Evolutionary conservation across 2,797 vertebrate genomes (phyloP).

Genomic region (Gallirallus australis): DNA sequence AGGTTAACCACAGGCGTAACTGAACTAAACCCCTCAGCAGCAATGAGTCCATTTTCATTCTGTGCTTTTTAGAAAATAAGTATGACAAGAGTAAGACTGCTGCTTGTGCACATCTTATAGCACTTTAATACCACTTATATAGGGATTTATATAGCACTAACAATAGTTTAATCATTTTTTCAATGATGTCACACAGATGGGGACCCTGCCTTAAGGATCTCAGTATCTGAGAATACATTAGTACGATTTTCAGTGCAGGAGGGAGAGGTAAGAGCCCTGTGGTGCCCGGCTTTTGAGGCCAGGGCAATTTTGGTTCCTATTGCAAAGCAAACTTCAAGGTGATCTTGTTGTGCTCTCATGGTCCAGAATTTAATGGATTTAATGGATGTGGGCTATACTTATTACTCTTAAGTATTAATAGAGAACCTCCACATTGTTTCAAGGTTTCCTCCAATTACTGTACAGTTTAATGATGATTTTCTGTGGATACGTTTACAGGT

Average conservation of each 20-base stretch:
- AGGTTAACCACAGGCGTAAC: constrained; percentile 5
- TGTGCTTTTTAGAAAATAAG: background rate
- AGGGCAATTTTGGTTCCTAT: background rate
- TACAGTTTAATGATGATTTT: background rate
- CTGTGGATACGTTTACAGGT: background rate
- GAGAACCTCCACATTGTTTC: background rate
- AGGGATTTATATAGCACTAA: background rate
- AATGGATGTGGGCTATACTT: background rate
- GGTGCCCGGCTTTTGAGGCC: background rate
- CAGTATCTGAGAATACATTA: background rate
- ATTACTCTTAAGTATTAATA: background rate
- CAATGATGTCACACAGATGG: background rate
- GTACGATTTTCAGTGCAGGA: background rate
- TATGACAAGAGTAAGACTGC: background rate
- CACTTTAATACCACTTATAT: background rate
- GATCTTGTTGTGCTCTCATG: background rate
- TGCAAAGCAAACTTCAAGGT: background rate
- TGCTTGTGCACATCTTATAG: background rate
- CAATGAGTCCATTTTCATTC: background rate
- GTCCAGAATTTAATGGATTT: background rate
- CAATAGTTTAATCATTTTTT: background rate
- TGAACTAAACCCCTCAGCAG: background rate
- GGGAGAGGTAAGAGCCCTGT: background rate
- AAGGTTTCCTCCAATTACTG: background rate
- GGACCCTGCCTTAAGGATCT: background rate